Conservation (phyloP, 1,140 invertebrate genomes). For the Atta cephalotes region DNA sequence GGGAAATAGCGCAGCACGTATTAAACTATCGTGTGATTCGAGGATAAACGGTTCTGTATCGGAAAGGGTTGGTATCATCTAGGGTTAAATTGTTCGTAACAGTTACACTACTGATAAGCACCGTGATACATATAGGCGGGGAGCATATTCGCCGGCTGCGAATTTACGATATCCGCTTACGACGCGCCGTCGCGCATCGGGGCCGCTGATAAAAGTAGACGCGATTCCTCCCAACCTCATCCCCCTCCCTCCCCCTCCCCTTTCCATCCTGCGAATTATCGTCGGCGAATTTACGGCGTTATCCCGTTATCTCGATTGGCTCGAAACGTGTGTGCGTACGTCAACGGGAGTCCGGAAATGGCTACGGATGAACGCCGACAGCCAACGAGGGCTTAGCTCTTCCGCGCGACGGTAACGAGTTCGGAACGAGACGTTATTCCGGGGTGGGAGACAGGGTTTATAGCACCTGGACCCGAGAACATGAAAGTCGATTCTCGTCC, state of each 20-base stretch:
- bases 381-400: conserved; percentile 30
- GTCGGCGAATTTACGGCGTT: conserved; percentile 76
- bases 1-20: neutral
- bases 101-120: conserved; percentile 57
- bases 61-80: neutral
- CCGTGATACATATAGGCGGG: conserved; percentile 59
- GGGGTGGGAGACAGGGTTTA: neutral
- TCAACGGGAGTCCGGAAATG: conserved; percentile 66
- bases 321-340: conserved; percentile 64
- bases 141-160: conserved; percentile 75
- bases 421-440: conserved; percentile 49
- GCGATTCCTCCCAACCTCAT: neutral
- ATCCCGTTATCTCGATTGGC: conserved; percentile 78
- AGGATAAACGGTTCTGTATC: conserved; percentile 1
- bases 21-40: neutral
- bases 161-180: conserved; percentile 78
- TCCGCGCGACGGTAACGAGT: conserved; percentile 42
- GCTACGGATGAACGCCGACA: conserved; percentile 52
- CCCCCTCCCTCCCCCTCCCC: neutral
- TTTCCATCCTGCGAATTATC: conserved; percentile 74
- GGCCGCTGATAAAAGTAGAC: conserved; percentile 79
- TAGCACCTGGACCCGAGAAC: conserved; percentile 26
- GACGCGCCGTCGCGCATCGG: conserved; percentile 46
- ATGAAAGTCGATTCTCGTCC: conserved; percentile 47
- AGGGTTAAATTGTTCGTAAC: conserved; percentile 11